Evolutionary conservation across 2,888 invertebrate genomes (phyloP), one percentile per base, ranked within the genome.

Genomic region (Philonicus albiceps): DNA sequence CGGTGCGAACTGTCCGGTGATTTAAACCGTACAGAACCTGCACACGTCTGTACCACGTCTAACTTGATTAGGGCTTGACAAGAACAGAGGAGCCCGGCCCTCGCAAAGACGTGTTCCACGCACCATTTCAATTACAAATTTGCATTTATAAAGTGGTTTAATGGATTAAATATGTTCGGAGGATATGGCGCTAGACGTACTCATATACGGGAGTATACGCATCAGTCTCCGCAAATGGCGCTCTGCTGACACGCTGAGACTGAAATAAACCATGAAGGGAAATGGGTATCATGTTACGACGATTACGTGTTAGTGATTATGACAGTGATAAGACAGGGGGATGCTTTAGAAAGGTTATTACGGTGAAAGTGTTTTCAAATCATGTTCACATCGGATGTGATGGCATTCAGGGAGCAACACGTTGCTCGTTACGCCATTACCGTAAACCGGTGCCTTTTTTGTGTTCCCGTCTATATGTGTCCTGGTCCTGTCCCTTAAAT

Each of bases 81-180:
- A 81, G 64, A 34, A 53, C 31, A 81, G 81, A n/a, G 55, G 34
- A 34, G 64, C 31, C 30, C 34, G 64, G 84, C 37, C 84, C 34
- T 16, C 73, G 30, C 27, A 43, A 74, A 43, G 73, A 84, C 43
- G 84, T 84, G 73, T 84, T 43, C 84, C 73, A 86, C 76, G 76
- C 55, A 86, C 75, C 64, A 86, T 78, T 86, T 86, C 86, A 86
- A 86, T 86, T 86, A 78, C 55, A 86, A 86, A 86, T 86, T 86
- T 86, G 86, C 86, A 86, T 86, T 85, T 86, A 78, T 86, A 86
- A 86, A 86, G 76, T 86, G 86, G 55, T 64, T 78, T 86, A 86
- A 86, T 86, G 86, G 86, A 86, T 86, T 86, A 76, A 86, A 75
- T 86, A 76, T 86, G 86, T 86, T 86, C 76, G 22, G 34, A 86